Evolutionary conservation across 2,888 invertebrate species (phyloP), one percentile per base, ranked within the genome.

Genomic region (Auanema sp.): DNA sequence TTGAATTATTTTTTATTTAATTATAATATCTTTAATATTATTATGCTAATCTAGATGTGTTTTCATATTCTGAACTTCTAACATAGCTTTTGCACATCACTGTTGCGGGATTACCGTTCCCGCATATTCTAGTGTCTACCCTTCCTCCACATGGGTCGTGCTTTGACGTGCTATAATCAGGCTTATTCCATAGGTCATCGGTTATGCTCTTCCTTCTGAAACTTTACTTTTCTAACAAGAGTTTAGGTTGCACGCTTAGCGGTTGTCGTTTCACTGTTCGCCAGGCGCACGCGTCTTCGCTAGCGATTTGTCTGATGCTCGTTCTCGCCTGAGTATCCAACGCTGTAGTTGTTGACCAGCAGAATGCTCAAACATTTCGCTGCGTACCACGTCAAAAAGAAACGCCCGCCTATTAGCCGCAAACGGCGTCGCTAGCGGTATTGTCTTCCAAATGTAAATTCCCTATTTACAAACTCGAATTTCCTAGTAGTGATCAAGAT

Each of bases 321-420:
- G 57, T 66, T 62, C 52, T 54, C 55, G 58, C 23, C 66, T 66
- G 66, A 58, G 66, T 66, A 66, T 66, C 62, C 49, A 49, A 64
- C 56, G 59, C 47, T 14, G 41, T 43, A 16, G 33, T 33, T 47
- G 40, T 24, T 44, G 33, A 47, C 53, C 16, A 60, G 40, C 54
- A 57, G 33, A 57, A 44, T 25, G 63, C 58, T 64, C 59, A 59
- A 64, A 47, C 54, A 68, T 60, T 72, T 68, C 57, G 70, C 69
- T 72, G 72, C 72, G 72, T 72, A 72, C 65, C 63, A 62, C 67
- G 68, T 65, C 60, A 63, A 59, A 66, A 64, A 68, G 60, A 61
- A 66, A 33, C 33, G 68, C 57, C 64, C 41, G 52, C 25, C 62
- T 54, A 51, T 51, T 44, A 53, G 33, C 42, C 47, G 43, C 64